Percentiles rank a stretch among this genome's conserved stretches.
phyloP scores from a whole-genome alignment of 2,797 vertebrate genomes.

The Danionella dracula region DNA sequence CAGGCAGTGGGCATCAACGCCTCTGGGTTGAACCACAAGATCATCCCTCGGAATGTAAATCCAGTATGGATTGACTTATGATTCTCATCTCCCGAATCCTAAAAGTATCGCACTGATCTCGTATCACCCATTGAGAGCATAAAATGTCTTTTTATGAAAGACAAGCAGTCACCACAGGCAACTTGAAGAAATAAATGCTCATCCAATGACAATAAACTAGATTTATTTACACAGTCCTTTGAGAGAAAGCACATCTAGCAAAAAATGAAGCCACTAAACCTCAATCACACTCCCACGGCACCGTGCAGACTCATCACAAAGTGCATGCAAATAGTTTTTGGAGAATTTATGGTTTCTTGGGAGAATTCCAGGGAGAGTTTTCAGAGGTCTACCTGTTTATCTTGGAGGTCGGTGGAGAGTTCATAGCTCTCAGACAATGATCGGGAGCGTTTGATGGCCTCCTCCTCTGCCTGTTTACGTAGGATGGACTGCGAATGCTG shows the following conservation, averaged over 20 bases:
- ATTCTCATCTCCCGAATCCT: conserved; percentile 10
- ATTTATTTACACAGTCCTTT: conserved; percentile 18
- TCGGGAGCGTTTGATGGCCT: conserved; percentile 79
- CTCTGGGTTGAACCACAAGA: conserved; percentile 4
- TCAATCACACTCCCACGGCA: neutral
- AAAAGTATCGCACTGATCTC: conserved; percentile 13
- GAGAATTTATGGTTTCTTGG: neutral
- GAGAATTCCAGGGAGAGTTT: neutral
- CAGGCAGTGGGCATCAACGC: neutral
- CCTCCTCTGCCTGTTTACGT: conserved; percentile 81
- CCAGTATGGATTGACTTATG: conserved; percentile 18
- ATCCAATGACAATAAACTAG: conserved; percentile 5
- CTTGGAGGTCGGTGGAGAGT: conserved; percentile 82
- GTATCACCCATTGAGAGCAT: conserved; percentile 11
- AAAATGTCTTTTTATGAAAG: conserved; percentile 5
- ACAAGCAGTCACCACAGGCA: conserved; percentile 3
- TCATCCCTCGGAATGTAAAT: conserved; percentile 21
- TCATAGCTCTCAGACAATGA: conserved; percentile 86
- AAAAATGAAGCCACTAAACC: conserved; percentile 7
- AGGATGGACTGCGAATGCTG: conserved; percentile 87
- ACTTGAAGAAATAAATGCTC: neutral
- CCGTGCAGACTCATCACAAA: neutral
- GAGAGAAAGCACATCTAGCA: conserved; percentile 2
- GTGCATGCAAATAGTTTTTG: conserved; percentile 1
- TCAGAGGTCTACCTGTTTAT: conserved; percentile 63